A percentile compares a stretch with the other conserved stretches of the same genome.
Conservation (phyloP, 2,113 vertebrate species). For the Podarcis cretensis region DNA sequence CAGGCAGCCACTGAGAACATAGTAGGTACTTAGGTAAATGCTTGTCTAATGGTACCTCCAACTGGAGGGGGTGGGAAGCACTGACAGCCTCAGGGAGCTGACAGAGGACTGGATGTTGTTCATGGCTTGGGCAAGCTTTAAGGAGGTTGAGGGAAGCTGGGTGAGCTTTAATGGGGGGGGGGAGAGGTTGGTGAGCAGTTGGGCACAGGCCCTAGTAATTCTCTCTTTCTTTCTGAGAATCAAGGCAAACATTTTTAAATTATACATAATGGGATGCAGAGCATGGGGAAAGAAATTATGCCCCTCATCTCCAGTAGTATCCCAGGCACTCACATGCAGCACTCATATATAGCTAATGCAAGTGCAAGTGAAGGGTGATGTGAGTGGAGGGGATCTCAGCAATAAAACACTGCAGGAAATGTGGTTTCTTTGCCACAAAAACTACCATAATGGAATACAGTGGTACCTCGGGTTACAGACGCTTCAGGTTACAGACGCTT, state of each 20-base stretch:
- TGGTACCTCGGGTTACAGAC: no score
- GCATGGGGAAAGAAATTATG: not conserved
- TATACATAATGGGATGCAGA: not conserved
- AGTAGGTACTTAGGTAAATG: not conserved
- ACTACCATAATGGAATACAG: not conserved
- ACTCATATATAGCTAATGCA: not conserved
- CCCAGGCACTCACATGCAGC: not conserved
- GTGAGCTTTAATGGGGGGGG: no score
- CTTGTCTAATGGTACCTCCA: not conserved
- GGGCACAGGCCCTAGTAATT: not conserved
- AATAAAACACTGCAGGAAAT: not conserved
- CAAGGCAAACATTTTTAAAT: not conserved
- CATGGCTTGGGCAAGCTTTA: no score
- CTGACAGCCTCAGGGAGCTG: no score
- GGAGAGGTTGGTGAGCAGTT: no score
- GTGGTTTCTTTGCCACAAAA: not conserved
- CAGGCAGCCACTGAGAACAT: no score
- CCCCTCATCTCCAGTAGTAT: not conserved
- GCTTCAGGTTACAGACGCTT: no score
- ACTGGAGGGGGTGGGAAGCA: not conserved
- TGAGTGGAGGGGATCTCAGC: not conserved
- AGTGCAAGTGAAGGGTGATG: not conserved
- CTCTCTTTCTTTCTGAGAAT: not conserved
- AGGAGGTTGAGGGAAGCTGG: no score
- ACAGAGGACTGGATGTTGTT: no score